phyloP scores from a whole-genome alignment of 2,888 invertebrate genomes.

The Hypercompe scribonia region DNA sequence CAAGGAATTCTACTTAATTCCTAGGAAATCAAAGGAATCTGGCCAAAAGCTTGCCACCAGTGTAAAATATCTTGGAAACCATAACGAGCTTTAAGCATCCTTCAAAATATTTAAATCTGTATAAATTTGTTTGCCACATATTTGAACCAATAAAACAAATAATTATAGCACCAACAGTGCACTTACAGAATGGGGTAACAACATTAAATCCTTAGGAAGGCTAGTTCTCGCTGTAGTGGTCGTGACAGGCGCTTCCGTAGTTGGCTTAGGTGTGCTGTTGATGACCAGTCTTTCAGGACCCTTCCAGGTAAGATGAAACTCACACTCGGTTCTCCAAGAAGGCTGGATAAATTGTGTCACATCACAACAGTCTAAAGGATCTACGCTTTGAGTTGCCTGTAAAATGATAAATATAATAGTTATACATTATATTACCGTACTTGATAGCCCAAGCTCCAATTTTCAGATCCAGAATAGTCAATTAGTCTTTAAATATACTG shows the following conservation, averaged over 20 bases:
- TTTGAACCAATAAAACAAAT: no score
- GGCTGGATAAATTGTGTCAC: conserved; percentile 68
- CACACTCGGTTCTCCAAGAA: conserved; percentile 68
- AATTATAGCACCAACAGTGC: neutral
- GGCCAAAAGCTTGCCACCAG: no score
- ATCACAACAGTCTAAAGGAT: conserved; percentile 78
- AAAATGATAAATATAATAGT: neutral
- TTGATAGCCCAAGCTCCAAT: no score
- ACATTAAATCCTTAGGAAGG: conserved; percentile 61
- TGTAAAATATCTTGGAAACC: no score
- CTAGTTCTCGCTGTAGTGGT: conserved; percentile 45
- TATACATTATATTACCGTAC: no score
- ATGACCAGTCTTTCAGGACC: conserved; percentile 60
- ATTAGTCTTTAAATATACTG: no score
- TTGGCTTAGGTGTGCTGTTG: conserved; percentile 30
- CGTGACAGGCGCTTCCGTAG: conserved; percentile 45
- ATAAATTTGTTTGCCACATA: no score
- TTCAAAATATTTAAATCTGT: no score
- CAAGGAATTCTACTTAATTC: neutral
- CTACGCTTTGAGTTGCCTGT: conserved; percentile 39
- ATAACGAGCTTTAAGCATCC: no score
- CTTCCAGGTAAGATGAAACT: conserved; percentile 67
- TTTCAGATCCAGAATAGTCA: no score
- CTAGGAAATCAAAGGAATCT: no score
- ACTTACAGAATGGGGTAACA: conserved; percentile 73